These are phyloP conservation scores for Tetanocera ferruginea DNA, from an alignment of 2,888 invertebrate genomes.

Conservation along the genomic window DNA sequence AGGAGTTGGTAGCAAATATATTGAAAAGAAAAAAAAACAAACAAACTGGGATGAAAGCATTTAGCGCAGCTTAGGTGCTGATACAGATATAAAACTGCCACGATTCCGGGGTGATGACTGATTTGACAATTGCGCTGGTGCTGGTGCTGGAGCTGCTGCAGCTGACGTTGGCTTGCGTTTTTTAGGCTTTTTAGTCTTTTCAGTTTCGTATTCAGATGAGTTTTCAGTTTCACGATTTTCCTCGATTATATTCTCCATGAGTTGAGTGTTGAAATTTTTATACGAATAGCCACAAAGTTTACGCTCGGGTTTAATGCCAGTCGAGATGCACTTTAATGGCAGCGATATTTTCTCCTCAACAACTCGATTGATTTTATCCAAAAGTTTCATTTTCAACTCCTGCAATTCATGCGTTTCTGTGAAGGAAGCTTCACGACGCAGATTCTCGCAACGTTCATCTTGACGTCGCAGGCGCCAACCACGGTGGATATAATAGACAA, in stretches of 20 bases:
- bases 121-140: no score
- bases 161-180: background rate
- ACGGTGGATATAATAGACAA: slow-evolving; percentile 42
- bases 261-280: background rate
- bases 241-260: slow-evolving; percentile 27
- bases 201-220: slow-evolving; percentile 16
- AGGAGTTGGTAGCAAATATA: background rate
- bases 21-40: background rate
- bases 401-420: slow-evolving; percentile 45
- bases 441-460: slow-evolving; percentile 33
- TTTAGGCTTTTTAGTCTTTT: background rate
- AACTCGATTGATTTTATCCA: slow-evolving; percentile 43
- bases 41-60: background rate
- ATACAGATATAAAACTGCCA: no score
- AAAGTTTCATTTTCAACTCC: slow-evolving; percentile 42
- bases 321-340: slow-evolving; percentile 13
- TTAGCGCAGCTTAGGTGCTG: background rate
- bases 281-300: background rate
- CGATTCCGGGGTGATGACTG: no score
- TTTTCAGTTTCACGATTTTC: slow-evolving; percentile 22
- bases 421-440: slow-evolving; percentile 40
- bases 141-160: no score
- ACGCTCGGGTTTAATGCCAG: slow-evolving; percentile 13
- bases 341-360: slow-evolving; percentile 39
- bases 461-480: slow-evolving; percentile 44